Evolutionary conservation across 2,888 invertebrate genomes (phyloP).

Genomic region (Branchellion lobata): DNA sequence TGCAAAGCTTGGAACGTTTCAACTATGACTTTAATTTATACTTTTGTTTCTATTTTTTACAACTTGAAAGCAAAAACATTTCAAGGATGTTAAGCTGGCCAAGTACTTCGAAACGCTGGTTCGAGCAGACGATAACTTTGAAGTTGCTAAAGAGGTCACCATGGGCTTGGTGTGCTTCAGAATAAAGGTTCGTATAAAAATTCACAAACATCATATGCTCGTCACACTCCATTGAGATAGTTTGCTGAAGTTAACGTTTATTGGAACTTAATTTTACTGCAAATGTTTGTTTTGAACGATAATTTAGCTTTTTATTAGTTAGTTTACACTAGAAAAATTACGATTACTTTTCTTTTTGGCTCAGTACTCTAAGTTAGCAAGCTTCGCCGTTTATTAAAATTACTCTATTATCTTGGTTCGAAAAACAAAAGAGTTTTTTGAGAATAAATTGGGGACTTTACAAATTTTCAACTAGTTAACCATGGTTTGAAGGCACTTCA

Average conservation of each 20-base stretch:
- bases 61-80: neutral
- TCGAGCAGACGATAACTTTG: conserved; percentile 73
- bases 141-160: conserved; percentile 76
- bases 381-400: no score
- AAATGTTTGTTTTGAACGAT: neutral
- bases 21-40: no score
- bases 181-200: conserved; percentile 67
- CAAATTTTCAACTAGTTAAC: no score
- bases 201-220: neutral
- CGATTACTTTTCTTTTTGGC: no score
- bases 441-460: no score
- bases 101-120: conserved; percentile 76
- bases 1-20: neutral
- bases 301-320: no score
- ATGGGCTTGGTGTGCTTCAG: conserved; percentile 91
- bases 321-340: no score
- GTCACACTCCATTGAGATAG: neutral
- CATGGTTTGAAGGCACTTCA: no score
- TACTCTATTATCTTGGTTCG: no score
- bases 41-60: no score
- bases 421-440: no score
- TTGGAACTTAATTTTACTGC: neutral
- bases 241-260: neutral
- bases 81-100: conserved; percentile 68
- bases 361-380: no score